Base-by-base conservation (phyloP, 2,888 invertebrate species). In the Dinocampus coccinellae region DNA sequence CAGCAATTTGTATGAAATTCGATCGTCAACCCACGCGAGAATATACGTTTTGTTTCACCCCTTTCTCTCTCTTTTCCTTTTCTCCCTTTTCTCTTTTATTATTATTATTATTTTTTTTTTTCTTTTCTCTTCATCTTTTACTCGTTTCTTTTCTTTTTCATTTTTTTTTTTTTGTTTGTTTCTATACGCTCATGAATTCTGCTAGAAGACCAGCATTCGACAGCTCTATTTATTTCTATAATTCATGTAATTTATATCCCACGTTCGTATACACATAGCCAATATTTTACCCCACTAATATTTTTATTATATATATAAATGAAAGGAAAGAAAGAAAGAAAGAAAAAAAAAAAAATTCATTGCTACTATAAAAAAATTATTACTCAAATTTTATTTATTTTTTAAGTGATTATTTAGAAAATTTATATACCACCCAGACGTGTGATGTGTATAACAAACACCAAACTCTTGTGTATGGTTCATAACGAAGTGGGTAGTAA, bases 1-100 rank as follows among this genome's bases (percentile, higher is more conserved):
- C 16, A 76, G 80, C 81, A 82, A 85, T 85, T 85, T 85, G 84
- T 85, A 85, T 85, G 83, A 84, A 84, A 84, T 85, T 85, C 84
- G 83, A 85, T 85, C 82, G 47, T 66, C 78, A 79, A 78, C 84
- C 84, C 83, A 84, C 84, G 81, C 79, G 75, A 74, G 60, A 70
- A 58, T 47, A 47, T 47, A 47, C 16, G 58, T 60, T 58, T n/a
- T n/a, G n/a, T n/a, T n/a, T n/a, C n/a, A n/a, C n/a, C n/a, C n/a
- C n/a, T n/a, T 60, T 62, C 63, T 53, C 65, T 42, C 62, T 22
- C 62, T n/a, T 33, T 52, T 36, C 39, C 42, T 22, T 13, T 13
- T 33, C 1, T 47, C 9, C 6, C 16, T 47, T 47, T 47, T 16
- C 1, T 20, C 16, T 47, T 16, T 1, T 16, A 16, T 47, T 7